Base-by-base conservation (phyloP, 1,140 invertebrate genomes). In the Tetraneura akinire region DNA sequence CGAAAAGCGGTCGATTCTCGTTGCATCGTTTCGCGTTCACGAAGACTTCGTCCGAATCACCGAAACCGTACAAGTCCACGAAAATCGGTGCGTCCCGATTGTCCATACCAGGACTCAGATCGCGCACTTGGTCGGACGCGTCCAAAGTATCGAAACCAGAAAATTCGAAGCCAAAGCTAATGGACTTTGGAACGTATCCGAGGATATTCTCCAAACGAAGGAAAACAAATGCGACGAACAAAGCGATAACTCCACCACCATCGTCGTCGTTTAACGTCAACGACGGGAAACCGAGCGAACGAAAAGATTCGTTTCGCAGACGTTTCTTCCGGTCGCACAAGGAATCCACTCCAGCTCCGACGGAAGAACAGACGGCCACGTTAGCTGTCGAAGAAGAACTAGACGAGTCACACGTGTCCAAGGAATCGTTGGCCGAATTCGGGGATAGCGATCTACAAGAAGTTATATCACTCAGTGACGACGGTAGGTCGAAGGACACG, bases 141-240 rank as follows among this genome's bases (percentile, higher is more conserved):
- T 76, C 73, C 55, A 81, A 76, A 66, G 68, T 45, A 82, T 80
- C 81, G 16, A 55, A 45, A 42, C 71, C 70, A 80, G 78, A 55
- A 26, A 74, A 18, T 26, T 57, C 37, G 1, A 81, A 68, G 83
- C 84, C 55, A 84, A 85, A 64, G 84, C 42, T 37, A 6, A 49
- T 66, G 18, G 55, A 90, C 84, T 91, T 92, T 80, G 89, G 89
- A 82, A 93, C 92, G 0, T 92, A 91, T 85, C 92, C 92, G 1
- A 88, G 92, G 76, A 87, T 93, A 47, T 93, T 94, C 83, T 78
- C 74, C 1, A 78, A 78, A 29, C 88, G 89, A 55, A 89, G 87
- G 81, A 91, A 90, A 82, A 90, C 86, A 81, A 82, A 82, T 68
- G 37, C 66, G 21, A 64, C 80, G 42, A 70, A 83, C 10, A 80